Evolutionary conservation across 2,113 vertebrate genomes (phyloP).

Genomic region (Gorilla gorilla): DNA sequence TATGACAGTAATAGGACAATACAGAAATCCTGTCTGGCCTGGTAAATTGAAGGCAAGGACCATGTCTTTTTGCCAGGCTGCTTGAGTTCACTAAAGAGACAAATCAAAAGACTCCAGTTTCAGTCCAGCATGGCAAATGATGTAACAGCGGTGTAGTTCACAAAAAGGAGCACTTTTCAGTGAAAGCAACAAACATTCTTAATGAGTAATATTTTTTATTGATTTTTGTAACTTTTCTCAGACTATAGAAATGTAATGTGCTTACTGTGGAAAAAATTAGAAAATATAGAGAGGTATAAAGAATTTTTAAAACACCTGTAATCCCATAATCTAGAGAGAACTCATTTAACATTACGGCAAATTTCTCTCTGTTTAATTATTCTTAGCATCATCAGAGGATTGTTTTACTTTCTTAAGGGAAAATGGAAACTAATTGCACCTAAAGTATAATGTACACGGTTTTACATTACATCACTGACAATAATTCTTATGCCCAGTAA

Average conservation of each 20-base stretch:
- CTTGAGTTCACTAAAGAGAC: background rate
- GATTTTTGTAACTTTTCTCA: background rate
- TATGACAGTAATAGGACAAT: background rate
- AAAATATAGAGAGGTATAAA: background rate
- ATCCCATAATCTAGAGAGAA: background rate
- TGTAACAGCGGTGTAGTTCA: background rate
- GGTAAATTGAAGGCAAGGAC: background rate
- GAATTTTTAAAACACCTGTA: background rate
- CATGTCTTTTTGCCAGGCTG: background rate
- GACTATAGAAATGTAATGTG: background rate
- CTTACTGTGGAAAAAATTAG: background rate
- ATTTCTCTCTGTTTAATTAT: background rate
- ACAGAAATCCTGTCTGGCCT: background rate
- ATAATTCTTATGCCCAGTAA: background rate
- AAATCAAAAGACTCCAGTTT: background rate
- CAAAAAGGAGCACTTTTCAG: background rate
- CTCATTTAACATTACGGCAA: background rate
- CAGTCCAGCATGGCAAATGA: background rate
- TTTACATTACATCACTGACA: background rate
- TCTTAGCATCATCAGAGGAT: background rate
- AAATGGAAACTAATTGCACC: background rate
- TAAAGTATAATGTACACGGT: background rate
- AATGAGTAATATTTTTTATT: background rate
- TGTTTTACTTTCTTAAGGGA: constrained; percentile 8
- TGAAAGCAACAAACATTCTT: background rate